Evolutionary conservation across 2,113 vertebrate genomes (phyloP).

Genomic region (Sprattus sprattus): DNA sequence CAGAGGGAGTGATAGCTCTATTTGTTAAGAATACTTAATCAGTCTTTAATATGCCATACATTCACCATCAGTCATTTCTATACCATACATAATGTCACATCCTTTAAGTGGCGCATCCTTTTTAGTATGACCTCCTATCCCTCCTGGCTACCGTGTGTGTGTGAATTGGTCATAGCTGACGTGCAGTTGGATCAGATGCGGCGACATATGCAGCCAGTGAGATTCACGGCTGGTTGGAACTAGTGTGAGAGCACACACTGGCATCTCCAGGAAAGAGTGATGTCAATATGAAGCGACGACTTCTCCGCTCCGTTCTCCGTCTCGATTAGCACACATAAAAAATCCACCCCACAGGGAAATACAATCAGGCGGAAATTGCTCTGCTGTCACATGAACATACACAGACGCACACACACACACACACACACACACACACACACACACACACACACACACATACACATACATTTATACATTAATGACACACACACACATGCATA

Average conservation of each 20-base stretch:
- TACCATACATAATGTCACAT: no score
- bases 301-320: neutral
- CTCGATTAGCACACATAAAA: constrained; percentile 15
- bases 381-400: neutral
- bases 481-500: neutral
- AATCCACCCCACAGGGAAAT: neutral
- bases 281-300: constrained; percentile 7
- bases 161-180: neutral
- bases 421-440: constrained; percentile 2
- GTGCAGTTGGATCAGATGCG: neutral
- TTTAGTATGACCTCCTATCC: neutral
- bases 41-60: no score
- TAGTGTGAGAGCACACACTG: neutral
- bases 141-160: neutral
- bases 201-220: neutral
- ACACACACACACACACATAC: neutral
- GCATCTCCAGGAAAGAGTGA: neutral
- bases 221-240: neutral
- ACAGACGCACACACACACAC: neutral
- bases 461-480: neutral
- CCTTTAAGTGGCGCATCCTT: neutral
- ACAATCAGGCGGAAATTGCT: neutral
- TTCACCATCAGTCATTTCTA: no score
- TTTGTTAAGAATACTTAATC: no score
- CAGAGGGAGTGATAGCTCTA: no score